phyloP scores from a whole-genome alignment of 2,888 invertebrate species.

The Leucophora obtusa region DNA sequence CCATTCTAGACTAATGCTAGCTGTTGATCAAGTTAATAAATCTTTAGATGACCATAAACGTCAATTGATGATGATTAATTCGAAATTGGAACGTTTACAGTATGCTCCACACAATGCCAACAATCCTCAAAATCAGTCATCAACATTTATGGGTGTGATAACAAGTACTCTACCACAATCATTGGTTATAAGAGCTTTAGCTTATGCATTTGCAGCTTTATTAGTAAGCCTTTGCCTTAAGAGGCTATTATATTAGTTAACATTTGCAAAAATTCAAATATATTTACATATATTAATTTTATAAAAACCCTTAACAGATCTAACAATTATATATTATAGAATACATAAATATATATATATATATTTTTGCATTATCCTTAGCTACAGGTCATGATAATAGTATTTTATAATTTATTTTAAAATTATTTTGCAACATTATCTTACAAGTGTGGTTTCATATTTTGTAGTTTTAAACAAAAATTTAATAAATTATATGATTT shows the following conservation, averaged over 20 bases:
- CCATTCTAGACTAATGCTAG: constrained; percentile 79
- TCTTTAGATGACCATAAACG: constrained; percentile 80
- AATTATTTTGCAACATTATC: background rate
- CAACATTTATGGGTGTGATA: constrained; percentile 53
- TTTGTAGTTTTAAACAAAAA: constrained; percentile 21
- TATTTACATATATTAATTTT: constrained; percentile 6
- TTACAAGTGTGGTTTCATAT: constrained; percentile 24
- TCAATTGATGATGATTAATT: constrained; percentile 78
- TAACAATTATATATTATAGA: constrained; percentile 33
- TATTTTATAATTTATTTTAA: constrained; percentile 19
- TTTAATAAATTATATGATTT: background rate
- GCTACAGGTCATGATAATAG: constrained; percentile 32
- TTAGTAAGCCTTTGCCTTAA: constrained; percentile 72
- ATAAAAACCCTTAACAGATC: constrained; percentile 1
- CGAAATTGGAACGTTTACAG: constrained; percentile 74
- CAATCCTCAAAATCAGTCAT: constrained; percentile 21
- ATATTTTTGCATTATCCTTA: constrained; percentile 53
- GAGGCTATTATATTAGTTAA: constrained; percentile 73
- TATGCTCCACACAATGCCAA: constrained; percentile 68
- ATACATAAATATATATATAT: constrained; percentile 29
- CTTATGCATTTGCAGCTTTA: constrained; percentile 72
- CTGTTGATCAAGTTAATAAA: constrained; percentile 79
- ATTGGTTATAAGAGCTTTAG: constrained; percentile 70
- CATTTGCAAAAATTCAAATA: constrained; percentile 38
- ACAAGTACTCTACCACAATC: constrained; percentile 69